phyloP scores from a whole-genome alignment of 2,888 invertebrate species.

The Caenorhabditis sp. region DNA sequence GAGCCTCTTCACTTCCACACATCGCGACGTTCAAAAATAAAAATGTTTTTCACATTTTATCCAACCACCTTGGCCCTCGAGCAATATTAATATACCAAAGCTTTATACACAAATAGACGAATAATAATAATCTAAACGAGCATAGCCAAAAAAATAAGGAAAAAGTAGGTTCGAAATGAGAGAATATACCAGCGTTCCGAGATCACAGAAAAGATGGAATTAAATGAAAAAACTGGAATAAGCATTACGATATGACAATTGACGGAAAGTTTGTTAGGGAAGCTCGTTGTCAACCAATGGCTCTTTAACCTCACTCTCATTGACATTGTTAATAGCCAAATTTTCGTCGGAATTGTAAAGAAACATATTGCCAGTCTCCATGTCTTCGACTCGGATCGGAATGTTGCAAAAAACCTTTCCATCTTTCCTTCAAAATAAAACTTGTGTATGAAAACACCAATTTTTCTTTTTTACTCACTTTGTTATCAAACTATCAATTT shows the following conservation, averaged over 20 bases:
- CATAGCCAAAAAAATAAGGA: background rate
- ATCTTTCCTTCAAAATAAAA: conserved; percentile 25
- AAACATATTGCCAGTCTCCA: conserved; percentile 44
- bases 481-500: conserved; percentile 36
- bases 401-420: conserved; percentile 42
- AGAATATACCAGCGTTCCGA: conserved; percentile 28
- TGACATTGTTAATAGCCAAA: conserved; percentile 4
- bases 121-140: background rate
- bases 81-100: background rate
- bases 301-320: conserved; percentile 12
- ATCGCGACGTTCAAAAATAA: background rate
- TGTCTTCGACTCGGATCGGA: conserved; percentile 41
- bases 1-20: background rate
- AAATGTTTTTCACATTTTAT: no score
- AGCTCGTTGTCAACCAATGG: conserved; percentile 18
- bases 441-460: background rate
- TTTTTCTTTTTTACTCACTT: conserved; percentile 16
- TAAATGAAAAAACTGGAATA: background rate
- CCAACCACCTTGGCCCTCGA: background rate
- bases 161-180: background rate
- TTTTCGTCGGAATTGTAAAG: conserved; percentile 42
- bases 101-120: conserved; percentile 1
- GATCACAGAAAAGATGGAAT: conserved; percentile 33
- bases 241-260: background rate
- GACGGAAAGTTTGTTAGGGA: background rate